A percentile compares a stretch with the other conserved stretches of the same genome.
Conservation (phyloP, 1,140 invertebrate species). For the Cyrtorhinus lividipennis region DNA sequence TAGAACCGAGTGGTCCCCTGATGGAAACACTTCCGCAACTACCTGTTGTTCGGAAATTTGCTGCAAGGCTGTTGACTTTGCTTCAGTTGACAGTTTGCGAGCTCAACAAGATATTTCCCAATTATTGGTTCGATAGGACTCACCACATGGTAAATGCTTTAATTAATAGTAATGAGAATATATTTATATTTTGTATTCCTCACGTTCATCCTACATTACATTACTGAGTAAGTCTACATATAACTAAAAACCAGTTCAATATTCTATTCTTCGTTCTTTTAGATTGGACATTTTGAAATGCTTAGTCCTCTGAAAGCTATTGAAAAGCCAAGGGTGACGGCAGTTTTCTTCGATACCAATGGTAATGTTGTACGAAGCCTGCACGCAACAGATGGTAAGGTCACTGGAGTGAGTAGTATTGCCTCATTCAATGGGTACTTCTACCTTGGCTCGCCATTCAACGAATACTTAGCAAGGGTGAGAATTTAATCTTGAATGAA, state of each 20-base stretch:
- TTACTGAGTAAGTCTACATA: too few species aligned
- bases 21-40: conserved; percentile 35
- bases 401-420: conserved; percentile 41
- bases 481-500: conserved; percentile 10
- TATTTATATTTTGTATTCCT: conserved; percentile 16
- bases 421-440: conserved; percentile 39
- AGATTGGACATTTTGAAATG: conserved; percentile 36
- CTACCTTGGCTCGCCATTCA: conserved; percentile 54
- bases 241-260: too few species aligned
- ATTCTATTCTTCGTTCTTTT: too few species aligned
- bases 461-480: conserved; percentile 38
- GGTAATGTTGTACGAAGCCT: conserved; percentile 49
- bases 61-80: conserved; percentile 35
- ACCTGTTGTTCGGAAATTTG: conserved; percentile 44
- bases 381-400: conserved; percentile 35
- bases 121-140: conserved; percentile 37
- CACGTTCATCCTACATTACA: too few species aligned
- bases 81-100: conserved; percentile 42
- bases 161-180: conserved; percentile 19
- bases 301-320: conserved; percentile 28
- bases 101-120: conserved; percentile 40
- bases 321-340: conserved; percentile 29
- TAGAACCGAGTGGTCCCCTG: conserved; percentile 24
- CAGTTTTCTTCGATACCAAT: conserved; percentile 45
- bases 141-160: conserved; percentile 38